phyloP scores from a whole-genome alignment of 2,888 invertebrate genomes.

The Chrysina gloriosa region DNA sequence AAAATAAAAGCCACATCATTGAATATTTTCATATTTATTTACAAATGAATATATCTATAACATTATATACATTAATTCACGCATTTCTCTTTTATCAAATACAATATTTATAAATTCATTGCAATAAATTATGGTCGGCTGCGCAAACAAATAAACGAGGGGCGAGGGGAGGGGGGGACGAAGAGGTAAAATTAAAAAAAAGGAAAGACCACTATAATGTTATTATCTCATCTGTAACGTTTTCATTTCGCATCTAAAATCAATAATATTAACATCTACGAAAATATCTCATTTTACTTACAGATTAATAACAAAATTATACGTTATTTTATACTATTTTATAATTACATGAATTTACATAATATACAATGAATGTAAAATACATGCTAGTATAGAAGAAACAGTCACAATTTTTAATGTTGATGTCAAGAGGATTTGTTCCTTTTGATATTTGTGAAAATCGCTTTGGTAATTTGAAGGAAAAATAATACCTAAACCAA shows the following conservation, averaged over 20 bases:
- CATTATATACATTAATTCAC: constrained; percentile 58
- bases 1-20: constrained; percentile 1
- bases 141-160: constrained; percentile 56
- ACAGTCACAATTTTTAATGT: too few relatives aligned
- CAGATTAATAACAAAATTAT: constrained; percentile 58
- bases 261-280: constrained; percentile 35
- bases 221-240: constrained; percentile 34
- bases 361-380: constrained; percentile 24
- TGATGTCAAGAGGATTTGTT: background rate
- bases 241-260: constrained; percentile 9
- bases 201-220: constrained; percentile 27
- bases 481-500: background rate
- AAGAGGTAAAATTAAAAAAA: constrained; percentile 10
- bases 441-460: background rate
- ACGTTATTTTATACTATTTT: constrained; percentile 46
- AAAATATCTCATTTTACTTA: constrained; percentile 30
- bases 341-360: constrained; percentile 26
- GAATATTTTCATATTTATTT: constrained; percentile 54
- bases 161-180: constrained; percentile 41
- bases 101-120: constrained; percentile 57
- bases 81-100: constrained; percentile 54
- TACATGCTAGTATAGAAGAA: constrained; percentile 5
- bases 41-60: constrained; percentile 57
- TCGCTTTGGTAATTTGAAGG: background rate
- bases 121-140: constrained; percentile 56